Base-by-base conservation (phyloP, 1,140 invertebrate species). In the Aethina tumida region DNA sequence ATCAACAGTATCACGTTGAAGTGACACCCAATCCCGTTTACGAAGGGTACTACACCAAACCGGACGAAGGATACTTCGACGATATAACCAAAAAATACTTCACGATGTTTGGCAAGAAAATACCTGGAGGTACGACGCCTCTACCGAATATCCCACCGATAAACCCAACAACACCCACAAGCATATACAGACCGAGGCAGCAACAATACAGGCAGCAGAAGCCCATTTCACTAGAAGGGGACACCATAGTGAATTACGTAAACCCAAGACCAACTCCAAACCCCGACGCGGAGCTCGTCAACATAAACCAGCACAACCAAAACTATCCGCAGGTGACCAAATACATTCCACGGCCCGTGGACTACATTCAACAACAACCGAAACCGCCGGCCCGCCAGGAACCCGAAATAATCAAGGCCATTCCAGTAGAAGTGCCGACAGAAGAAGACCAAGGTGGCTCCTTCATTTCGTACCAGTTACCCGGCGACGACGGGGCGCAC, bases 61-160 rank as follows among this genome's bases (percentile, higher is more conserved):
- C 80, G 36, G 79, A 83, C 27, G 77, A 79, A 41, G 67, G 68
- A 20, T 67, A 77, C 17, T 62, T 83, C 21, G 81, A 84, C 43
- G 79, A 84, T 43, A 79, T 79, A 6, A 83, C 80, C 2, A 81
- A 78, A 50, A 79, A 81, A 44, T 82, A 81, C 31, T 82, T 83
- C 44, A 80, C 78, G 15, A 70, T 79, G 39, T 84, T 83, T 44
- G 81, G 81, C 0, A 76, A 81, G 48, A 83, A 82, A 56, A 49
- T 83, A 8, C 45, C 64, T 42, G 60, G 38, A 41, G 65, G 49
- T 51, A 81, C 67, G 14, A 74, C 57, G 31, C 73, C 68, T 21
- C 15, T 59, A 16, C 54, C 53, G 27, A 43, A 18, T 27, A 52
- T 10, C 14, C 39, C 3, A 36, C 43, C 5, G 19, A 8, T 20